Evolutionary conservation across 2,888 invertebrate genomes (phyloP), one percentile per base, ranked within the genome.

Genomic region (Ormyrus labotus): DNA sequence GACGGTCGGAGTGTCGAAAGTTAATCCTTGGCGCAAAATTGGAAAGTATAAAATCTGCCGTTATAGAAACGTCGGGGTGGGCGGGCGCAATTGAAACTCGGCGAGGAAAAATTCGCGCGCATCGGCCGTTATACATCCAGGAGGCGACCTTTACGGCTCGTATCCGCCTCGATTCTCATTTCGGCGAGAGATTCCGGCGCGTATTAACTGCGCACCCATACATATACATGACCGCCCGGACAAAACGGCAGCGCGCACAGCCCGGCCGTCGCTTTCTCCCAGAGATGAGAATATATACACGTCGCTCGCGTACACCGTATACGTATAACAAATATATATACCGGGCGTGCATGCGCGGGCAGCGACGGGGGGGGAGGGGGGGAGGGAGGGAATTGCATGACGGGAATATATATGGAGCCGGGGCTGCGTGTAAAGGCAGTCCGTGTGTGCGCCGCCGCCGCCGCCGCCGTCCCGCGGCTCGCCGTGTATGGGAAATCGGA

Each of bases 401-500:
- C 45, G 34, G 6, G 45, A 9, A 45, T 10, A 61, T 61, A 61
- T 64, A 48, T 64, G n/a, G 34, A 6, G 47, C 47, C 19, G 19
- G 10, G 34, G 34, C 34, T 34, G 34, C 34, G 34, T 34, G 34
- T 34, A 34, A 34, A 34, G 34, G 34, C 34, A 13, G 34, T 34
- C 34, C 34, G 34, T 45, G 7, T 55, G 6, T 9, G 45, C n/a
- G 8, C 55, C 48, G n/a, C 48, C 34, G 7, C 64, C 2, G 48
- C 11, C 7, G 47, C 13, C 57, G n/a, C 10, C 6, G 5, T 19
- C 47, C 55, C 8, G 50, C 55, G 11, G 2, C 13, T 13, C 69
- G 61, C 61, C 53, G 71, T 71, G 61, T 61, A 71, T 71, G 61
- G 71, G 61, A 71, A 71, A 71, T 71, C 61, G 71, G 71, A 71